Percentiles rank a stretch among this genome's conserved stretches.
Conservation (phyloP, 2,113 vertebrate species). For the Hemibagrus wyckioides region DNA sequence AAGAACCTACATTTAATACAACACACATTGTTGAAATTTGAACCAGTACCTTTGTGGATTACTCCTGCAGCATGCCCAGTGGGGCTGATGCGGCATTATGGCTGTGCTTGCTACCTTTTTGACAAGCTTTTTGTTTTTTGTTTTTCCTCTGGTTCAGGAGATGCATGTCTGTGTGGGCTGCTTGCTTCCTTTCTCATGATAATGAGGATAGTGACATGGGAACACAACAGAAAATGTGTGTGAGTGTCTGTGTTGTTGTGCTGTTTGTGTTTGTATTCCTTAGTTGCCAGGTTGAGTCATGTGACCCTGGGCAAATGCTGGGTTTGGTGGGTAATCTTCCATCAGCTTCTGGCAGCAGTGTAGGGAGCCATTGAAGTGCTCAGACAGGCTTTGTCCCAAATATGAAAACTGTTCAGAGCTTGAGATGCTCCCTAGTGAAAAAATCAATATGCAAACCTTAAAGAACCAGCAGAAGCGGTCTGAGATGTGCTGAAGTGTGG, state of each 20-base stretch:
- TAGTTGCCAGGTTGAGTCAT: conserved; percentile 65
- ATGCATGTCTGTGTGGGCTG: conserved; percentile 65
- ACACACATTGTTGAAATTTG: neutral
- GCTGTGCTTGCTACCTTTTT: conserved; percentile 7
- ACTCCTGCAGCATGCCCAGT: neutral
- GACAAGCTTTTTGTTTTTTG: neutral
- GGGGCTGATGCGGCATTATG: neutral
- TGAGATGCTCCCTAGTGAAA: neutral
- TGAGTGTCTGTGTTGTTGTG: conserved; percentile 43
- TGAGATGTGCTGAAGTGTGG: neutral
- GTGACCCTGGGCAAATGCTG: conserved; percentile 65
- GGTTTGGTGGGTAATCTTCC: conserved; percentile 65
- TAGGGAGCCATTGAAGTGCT: conserved; percentile 31
- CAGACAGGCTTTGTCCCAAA: neutral
- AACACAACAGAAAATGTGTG: conserved; percentile 61
- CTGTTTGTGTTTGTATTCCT: conserved; percentile 54
- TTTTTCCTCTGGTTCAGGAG: conserved; percentile 56
- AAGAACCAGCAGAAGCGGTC: neutral
- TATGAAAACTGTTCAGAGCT: neutral
- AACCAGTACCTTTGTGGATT: conserved; percentile 20
- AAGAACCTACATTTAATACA: neutral
- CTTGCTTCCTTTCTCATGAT: conserved; percentile 70
- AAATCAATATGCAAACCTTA: neutral
- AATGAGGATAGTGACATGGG: conserved; percentile 65
- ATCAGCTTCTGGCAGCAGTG: conserved; percentile 58